These are phyloP conservation scores for Lasiurus borealis DNA, from an alignment of 2,113 vertebrate species.

Conservation along the genomic window DNA sequence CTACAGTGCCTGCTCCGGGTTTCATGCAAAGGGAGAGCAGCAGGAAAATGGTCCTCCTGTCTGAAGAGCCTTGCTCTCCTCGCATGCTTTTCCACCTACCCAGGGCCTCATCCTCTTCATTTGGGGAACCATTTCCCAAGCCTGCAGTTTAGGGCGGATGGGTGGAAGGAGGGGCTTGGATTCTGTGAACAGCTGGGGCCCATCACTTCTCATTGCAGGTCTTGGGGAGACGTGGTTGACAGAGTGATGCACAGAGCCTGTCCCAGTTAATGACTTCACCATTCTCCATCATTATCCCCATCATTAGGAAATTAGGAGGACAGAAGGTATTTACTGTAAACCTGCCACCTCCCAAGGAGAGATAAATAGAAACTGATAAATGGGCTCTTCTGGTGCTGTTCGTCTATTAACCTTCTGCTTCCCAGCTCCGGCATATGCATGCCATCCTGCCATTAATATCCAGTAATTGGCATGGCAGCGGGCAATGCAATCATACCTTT, in stretches of 20 bases:
- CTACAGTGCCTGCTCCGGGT: neutral
- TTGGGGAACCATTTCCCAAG: conserved; percentile 69
- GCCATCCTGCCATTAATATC: conserved; percentile 97
- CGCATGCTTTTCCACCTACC: neutral
- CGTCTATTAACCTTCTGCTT: conserved; percentile 99
- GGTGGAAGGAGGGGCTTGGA: conserved; percentile 82
- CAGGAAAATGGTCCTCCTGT: neutral
- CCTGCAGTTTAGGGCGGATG: conserved; percentile 75
- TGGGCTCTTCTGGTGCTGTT: conserved; percentile 96
- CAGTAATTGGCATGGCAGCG: conserved; percentile 91
- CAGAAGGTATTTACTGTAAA: conserved; percentile 99
- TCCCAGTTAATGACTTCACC: conserved; percentile 99
- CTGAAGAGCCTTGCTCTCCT: neutral
- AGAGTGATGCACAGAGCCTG: conserved; percentile 99
- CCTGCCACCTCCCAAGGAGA: conserved; percentile 99
- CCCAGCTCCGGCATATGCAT: conserved; percentile 94
- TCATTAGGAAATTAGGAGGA: conserved; percentile 99
- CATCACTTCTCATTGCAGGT: conserved; percentile 97
- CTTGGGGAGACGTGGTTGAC: conserved; percentile 96
- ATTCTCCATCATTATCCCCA: conserved; percentile 99
- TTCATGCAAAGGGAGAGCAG: neutral
- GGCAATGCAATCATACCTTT: conserved; percentile 83
- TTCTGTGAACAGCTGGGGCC: conserved; percentile 95
- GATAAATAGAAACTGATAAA: conserved; percentile 99
- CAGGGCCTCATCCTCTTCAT: neutral